A percentile compares a stretch with the other conserved stretches of the same genome.
Conservation (phyloP, 2,113 vertebrate genomes). For the Lathamus discolor region DNA sequence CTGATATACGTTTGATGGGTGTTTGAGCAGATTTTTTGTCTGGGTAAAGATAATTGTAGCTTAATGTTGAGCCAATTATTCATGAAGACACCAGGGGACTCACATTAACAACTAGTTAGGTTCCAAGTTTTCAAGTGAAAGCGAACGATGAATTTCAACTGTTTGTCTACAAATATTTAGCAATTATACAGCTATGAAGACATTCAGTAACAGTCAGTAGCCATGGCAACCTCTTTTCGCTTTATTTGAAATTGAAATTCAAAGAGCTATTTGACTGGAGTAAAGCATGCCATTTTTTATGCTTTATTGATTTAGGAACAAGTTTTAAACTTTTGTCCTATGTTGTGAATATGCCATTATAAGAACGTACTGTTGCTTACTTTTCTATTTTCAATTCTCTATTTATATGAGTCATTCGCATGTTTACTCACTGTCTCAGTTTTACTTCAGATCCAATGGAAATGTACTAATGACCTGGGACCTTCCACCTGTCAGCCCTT, state of each 20-base stretch:
- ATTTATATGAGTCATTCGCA: background rate
- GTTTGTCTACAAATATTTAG: constrained; percentile 64
- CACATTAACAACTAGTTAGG: constrained; percentile 12
- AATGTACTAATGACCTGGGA: background rate
- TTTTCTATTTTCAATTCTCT: background rate
- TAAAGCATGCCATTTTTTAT: background rate
- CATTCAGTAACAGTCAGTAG: constrained; percentile 40
- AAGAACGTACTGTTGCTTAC: background rate
- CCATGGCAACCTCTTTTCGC: constrained; percentile 52
- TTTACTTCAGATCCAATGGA: background rate
- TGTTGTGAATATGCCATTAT: background rate
- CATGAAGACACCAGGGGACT: constrained; percentile 5
- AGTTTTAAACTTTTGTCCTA: constrained; percentile 8
- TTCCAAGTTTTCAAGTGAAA: constrained; percentile 24
- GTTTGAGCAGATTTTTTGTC: background rate
- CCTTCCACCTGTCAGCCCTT: background rate
- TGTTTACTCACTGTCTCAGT: background rate
- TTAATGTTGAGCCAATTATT: background rate
- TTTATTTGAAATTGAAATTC: constrained; percentile 49
- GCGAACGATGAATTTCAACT: background rate
- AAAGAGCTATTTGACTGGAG: constrained; percentile 10
- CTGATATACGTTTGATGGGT: background rate
- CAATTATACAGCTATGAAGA: constrained; percentile 42
- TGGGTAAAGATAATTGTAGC: background rate
- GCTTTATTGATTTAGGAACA: constrained; percentile 20